These are phyloP conservation scores for Spheniscus mendiculus DNA, from an alignment of 2,113 vertebrate genomes.

Conservation along the genomic window DNA sequence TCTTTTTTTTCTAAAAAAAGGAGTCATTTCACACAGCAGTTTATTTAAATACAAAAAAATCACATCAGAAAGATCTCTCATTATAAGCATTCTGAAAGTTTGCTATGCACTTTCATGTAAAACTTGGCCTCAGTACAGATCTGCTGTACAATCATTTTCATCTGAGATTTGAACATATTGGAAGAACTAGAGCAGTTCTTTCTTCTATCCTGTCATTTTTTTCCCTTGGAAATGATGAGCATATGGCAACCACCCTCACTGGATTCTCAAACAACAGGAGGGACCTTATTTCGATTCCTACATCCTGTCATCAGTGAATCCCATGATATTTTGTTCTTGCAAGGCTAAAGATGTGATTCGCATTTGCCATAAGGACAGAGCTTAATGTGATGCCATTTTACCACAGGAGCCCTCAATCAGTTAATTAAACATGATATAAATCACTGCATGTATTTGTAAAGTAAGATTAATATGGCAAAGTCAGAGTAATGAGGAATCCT, in stretches of 20 bases:
- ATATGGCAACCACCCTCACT: conserved; percentile 94
- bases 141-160: conserved; percentile 79
- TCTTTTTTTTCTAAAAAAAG: background rate
- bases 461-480: conserved; percentile 82
- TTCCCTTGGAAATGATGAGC: conserved; percentile 86
- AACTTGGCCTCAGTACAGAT: conserved; percentile 79
- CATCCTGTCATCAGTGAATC: conserved; percentile 89
- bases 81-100: conserved; percentile 75
- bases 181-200: conserved; percentile 83
- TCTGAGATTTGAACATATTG: conserved; percentile 94
- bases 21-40: conserved; percentile 9
- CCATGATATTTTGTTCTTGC: conserved; percentile 83
- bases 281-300: conserved; percentile 85
- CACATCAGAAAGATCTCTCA: conserved; percentile 46
- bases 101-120: conserved; percentile 74
- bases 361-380: conserved; percentile 82
- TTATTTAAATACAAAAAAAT: conserved; percentile 52
- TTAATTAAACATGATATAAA: conserved; percentile 90
- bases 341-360: conserved; percentile 81
- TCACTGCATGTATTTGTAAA: conserved; percentile 80
- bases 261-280: conserved; percentile 88
- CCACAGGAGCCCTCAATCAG: conserved; percentile 82
- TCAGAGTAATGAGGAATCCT: conserved; percentile 74
- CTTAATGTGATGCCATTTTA: conserved; percentile 81
- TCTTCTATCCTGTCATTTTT: conserved; percentile 90